These are phyloP conservation scores for Myotis planiceps DNA, from an alignment of 2,797 vertebrate species.

Conservation along the genomic window DNA sequence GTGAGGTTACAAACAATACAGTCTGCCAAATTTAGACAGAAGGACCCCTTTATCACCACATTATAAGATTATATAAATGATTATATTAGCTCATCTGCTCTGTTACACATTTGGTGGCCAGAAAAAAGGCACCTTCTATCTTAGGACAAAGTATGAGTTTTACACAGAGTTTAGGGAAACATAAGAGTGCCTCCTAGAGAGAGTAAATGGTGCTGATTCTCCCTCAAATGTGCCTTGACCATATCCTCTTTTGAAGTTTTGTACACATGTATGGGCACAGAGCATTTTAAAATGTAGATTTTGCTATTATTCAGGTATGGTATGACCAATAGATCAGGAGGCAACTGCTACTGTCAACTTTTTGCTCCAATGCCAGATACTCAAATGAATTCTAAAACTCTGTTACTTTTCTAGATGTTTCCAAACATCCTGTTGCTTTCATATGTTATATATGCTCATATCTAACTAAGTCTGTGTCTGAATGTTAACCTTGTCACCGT, in stretches of 20 bases:
- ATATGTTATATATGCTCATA: neutral
- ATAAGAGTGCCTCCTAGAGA: neutral
- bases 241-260: neutral
- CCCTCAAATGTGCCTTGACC: neutral
- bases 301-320: neutral
- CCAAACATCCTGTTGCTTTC: neutral
- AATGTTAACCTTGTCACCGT: neutral
- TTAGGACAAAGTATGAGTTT: neutral
- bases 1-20: neutral
- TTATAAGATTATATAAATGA: neutral
- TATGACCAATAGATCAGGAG: neutral
- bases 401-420: constrained; percentile 1
- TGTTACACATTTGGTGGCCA: neutral
- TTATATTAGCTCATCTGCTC: neutral
- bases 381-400: constrained; percentile 6
- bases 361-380: neutral
- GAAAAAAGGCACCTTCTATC: neutral
- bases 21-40: neutral
- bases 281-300: neutral
- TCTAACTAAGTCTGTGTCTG: neutral
- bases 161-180: neutral
- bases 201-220: neutral
- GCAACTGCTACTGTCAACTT: neutral
- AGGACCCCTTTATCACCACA: neutral
- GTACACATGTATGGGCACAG: too few relatives aligned